Evolutionary conservation across 2,888 invertebrate genomes (phyloP).

Genomic region (Hypselothyrea guttata): DNA sequence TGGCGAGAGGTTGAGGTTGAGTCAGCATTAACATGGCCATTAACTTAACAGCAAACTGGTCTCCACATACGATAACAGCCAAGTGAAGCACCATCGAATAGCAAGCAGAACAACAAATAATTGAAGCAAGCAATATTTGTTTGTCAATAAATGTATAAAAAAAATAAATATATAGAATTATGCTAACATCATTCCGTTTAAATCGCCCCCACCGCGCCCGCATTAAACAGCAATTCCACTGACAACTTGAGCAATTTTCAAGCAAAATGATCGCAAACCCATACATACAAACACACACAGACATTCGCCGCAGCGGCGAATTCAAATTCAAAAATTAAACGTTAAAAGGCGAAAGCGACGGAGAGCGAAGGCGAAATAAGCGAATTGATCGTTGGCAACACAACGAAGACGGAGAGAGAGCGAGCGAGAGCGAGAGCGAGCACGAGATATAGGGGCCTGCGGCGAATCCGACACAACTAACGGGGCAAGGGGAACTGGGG

Average conservation of each 20-base stretch:
- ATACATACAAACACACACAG: constrained; percentile 17
- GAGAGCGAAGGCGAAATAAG: constrained; percentile 33
- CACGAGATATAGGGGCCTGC: no score
- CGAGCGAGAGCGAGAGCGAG: constrained; percentile 8
- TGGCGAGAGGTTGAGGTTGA: constrained; percentile 39
- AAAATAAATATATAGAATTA: constrained; percentile 16
- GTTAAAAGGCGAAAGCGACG: constrained; percentile 48
- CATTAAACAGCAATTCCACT: constrained; percentile 51
- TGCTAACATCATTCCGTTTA: constrained; percentile 58
- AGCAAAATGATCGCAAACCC: constrained; percentile 56
- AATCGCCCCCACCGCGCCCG: constrained; percentile 5
- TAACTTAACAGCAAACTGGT: constrained; percentile 29
- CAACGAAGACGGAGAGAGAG: constrained; percentile 1
- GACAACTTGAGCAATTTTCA: constrained; percentile 35
- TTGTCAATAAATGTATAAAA: no score
- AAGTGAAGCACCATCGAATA: constrained; percentile 55
- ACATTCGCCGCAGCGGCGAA: constrained; percentile 32
- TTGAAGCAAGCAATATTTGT: no score
- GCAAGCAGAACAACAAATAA: no score
- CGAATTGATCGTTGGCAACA: constrained; percentile 20
- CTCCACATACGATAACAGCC: constrained; percentile 48
- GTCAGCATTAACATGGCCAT: constrained; percentile 30
- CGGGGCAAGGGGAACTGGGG: constrained; percentile 33
- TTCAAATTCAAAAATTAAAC: constrained; percentile 53
- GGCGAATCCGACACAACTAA: no score